A percentile compares a stretch with the other conserved stretches of the same genome.
These are phyloP conservation scores for Halyomorpha halys DNA, from an alignment of 1,140 invertebrate genomes.

Conservation along the genomic window DNA sequence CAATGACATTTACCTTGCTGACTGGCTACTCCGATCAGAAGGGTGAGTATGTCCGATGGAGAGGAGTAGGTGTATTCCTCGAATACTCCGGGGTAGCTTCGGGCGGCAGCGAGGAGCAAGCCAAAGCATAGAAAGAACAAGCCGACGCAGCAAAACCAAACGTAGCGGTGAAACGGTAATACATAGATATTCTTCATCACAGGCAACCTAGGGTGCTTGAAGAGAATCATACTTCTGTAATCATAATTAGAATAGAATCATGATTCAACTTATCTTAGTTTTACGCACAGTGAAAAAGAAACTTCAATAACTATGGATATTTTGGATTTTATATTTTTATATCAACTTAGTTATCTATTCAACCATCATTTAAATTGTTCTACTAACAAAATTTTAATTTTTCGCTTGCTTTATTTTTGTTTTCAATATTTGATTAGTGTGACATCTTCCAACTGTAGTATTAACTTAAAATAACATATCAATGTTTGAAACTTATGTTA, in stretches of 20 bases:
- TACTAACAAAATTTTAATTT: no score
- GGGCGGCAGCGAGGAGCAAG: background rate
- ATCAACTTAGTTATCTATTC: no score
- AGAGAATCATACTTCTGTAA: background rate
- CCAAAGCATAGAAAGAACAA: constrained; percentile 35
- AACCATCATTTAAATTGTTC: no score
- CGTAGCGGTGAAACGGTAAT: background rate
- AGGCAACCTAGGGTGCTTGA: constrained; percentile 1
- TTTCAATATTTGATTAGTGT: no score
- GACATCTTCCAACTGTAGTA: no score
- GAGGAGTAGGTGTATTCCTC: background rate
- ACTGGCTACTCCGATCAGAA: background rate
- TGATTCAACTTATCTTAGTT: no score
- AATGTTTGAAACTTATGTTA: no score
- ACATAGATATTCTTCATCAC: background rate
- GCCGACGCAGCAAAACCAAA: constrained; percentile 32
- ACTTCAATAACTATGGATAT: no score
- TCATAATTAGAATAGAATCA: background rate
- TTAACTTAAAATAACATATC: no score
- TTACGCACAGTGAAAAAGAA: no score
- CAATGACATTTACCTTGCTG: background rate
- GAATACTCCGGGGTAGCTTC: background rate
- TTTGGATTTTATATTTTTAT: no score
- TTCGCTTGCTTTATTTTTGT: no score
- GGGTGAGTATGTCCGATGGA: background rate